A percentile compares a stretch with the other conserved stretches of the same genome.
Conservation (phyloP, 2,888 invertebrate species). For the Melolontha melolontha region DNA sequence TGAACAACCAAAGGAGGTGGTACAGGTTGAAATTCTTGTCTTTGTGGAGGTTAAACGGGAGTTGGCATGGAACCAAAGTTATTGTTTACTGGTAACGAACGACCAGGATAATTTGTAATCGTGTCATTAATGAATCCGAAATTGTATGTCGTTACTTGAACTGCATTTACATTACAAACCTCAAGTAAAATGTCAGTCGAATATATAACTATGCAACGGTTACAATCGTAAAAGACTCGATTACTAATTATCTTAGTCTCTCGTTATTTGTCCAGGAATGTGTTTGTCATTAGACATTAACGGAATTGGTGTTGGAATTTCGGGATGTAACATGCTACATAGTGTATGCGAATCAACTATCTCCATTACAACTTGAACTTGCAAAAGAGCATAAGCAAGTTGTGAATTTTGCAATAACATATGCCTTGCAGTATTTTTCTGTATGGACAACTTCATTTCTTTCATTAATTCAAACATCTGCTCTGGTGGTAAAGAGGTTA, state of each 20-base stretch:
- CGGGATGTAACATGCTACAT: slow-evolving; percentile 88
- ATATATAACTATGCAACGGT: too few species aligned
- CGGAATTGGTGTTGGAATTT: slow-evolving; percentile 81
- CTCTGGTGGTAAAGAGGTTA: slow-evolving; percentile 97
- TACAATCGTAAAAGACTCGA: too few species aligned
- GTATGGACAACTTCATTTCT: slow-evolving; percentile 95
- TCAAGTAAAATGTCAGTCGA: too few species aligned
- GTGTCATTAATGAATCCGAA: too few species aligned
- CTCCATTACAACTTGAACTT: slow-evolving; percentile 98
- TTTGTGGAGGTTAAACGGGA: slow-evolving; percentile 53
- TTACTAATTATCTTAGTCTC: too few species aligned
- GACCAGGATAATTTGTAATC: too few species aligned
- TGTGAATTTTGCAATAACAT: slow-evolving; percentile 99
- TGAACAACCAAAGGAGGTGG: slow-evolving; percentile 52
- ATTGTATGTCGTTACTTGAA: too few species aligned
- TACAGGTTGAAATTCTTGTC: slow-evolving; percentile 60
- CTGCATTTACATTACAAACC: too few species aligned
- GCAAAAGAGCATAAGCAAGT: slow-evolving; percentile 94
- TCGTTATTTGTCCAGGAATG: slow-evolving; percentile 59
- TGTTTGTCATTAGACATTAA: slow-evolving; percentile 72
- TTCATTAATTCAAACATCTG: slow-evolving; percentile 99
- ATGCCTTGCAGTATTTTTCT: slow-evolving; percentile 74
- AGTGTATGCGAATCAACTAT: slow-evolving; percentile 97
- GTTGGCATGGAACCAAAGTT: slow-evolving; percentile 55
- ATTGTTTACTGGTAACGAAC: slow-evolving; percentile 63